Conservation (phyloP, 2,888 invertebrate genomes). For the Xestia sexstrigata region DNA sequence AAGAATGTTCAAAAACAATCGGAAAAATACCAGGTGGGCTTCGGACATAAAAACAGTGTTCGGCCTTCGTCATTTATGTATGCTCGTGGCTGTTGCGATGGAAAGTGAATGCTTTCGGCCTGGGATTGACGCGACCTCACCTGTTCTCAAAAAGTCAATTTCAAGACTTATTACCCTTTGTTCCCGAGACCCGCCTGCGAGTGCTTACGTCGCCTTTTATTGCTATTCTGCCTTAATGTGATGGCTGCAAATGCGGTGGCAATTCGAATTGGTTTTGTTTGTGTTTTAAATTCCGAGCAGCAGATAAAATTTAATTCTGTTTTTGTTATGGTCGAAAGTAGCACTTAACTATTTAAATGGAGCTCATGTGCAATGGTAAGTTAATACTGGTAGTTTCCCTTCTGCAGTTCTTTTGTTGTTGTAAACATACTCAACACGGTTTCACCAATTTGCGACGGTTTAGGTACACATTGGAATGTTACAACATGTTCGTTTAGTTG, state of each 20-base stretch:
- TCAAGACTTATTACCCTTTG: slow-evolving; percentile 87
- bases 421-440: slow-evolving; percentile 75
- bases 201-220: slow-evolving; percentile 78
- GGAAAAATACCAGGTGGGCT: slow-evolving; percentile 83
- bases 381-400: slow-evolving; percentile 64
- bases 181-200: slow-evolving; percentile 79
- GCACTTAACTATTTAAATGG: slow-evolving; percentile 32
- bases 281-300: slow-evolving; percentile 55
- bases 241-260: slow-evolving; percentile 75
- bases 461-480: slow-evolving; percentile 76
- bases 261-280: slow-evolving; percentile 72
- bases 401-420: slow-evolving; percentile 71
- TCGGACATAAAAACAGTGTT: slow-evolving; percentile 79
- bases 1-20: slow-evolving; percentile 84
- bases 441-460: slow-evolving; percentile 85
- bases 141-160: slow-evolving; percentile 85
- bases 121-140: slow-evolving; percentile 83
- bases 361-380: slow-evolving; percentile 28
- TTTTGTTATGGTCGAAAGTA: slow-evolving; percentile 36
- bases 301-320: slow-evolving; percentile 42
- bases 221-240: slow-evolving; percentile 78
- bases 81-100: slow-evolving; percentile 76
- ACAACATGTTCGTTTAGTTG: slow-evolving; percentile 81
- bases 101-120: slow-evolving; percentile 82
- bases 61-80: slow-evolving; percentile 82